A percentile compares a stretch with the other conserved stretches of the same genome.
phyloP scores from a whole-genome alignment of 1,140 invertebrate species.

The Bursaphelenchus mucronatus region DNA sequence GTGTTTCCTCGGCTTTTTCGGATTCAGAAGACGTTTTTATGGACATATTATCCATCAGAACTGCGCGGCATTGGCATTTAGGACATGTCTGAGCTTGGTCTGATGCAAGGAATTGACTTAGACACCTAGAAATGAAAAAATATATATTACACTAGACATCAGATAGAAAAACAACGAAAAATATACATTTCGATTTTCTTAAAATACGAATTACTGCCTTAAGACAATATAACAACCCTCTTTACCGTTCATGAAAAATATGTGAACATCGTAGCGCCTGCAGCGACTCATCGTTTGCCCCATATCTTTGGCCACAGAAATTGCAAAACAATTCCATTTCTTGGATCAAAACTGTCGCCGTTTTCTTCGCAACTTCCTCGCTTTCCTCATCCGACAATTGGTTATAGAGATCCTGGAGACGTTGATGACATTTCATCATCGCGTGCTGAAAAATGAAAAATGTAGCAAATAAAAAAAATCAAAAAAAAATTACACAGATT shows the following conservation, averaged over 20 bases:
- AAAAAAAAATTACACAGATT: slow-evolving; percentile 11
- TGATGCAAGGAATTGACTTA: slow-evolving; percentile 8
- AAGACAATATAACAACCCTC: neutral
- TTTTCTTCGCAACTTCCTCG: slow-evolving; percentile 47
- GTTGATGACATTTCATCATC: slow-evolving; percentile 57
- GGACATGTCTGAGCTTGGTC: slow-evolving; percentile 21
- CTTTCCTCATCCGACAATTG: slow-evolving; percentile 52
- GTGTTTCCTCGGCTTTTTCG: no score
- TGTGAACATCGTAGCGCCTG: slow-evolving; percentile 58
- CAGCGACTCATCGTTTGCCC: slow-evolving; percentile 51
- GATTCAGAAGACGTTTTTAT: slow-evolving; percentile 14
- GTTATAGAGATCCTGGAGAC: slow-evolving; percentile 55
- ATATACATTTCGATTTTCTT: neutral
- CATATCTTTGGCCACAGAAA: slow-evolving; percentile 59
- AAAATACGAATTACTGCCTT: slow-evolving; percentile 3
- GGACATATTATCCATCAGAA: slow-evolving; percentile 30
- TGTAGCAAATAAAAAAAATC: slow-evolving; percentile 7
- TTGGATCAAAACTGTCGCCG: slow-evolving; percentile 45
- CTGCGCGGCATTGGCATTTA: slow-evolving; percentile 34
- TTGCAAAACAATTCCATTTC: slow-evolving; percentile 61
- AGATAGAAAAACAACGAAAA: neutral
- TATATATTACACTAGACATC: no score
- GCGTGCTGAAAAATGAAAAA: slow-evolving; percentile 47
- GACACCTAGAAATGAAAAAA: neutral
- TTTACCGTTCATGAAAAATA: slow-evolving; percentile 58